Conservation (phyloP, 2,113 vertebrate genomes). For the Sander lucioperca region DNA sequence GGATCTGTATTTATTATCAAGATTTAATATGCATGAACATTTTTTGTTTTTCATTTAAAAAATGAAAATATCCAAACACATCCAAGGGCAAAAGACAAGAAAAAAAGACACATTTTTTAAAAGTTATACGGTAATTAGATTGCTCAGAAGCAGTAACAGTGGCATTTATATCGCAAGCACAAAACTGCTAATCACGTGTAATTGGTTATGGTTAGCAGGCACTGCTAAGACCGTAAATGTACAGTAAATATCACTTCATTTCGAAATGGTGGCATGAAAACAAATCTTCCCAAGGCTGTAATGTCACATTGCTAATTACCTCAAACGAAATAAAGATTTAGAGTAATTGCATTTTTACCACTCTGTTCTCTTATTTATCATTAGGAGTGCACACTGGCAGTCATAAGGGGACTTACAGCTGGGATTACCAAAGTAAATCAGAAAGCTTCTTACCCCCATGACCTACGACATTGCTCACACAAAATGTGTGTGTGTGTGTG, state of each 20-base stretch:
- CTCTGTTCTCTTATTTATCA: slow-evolving; percentile 55
- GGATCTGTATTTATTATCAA: slow-evolving; percentile 13
- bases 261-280: slow-evolving; percentile 23
- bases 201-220: slow-evolving; percentile 38
- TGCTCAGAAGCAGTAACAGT: background rate
- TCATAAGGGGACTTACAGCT: slow-evolving; percentile 68
- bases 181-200: slow-evolving; percentile 27
- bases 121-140: slow-evolving; percentile 5
- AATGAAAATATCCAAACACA: background rate
- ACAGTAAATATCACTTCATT: slow-evolving; percentile 54
- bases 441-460: slow-evolving; percentile 77
- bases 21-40: background rate
- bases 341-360: slow-evolving; percentile 72
- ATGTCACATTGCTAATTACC: slow-evolving; percentile 69
- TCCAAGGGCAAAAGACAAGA: background rate
- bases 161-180: slow-evolving; percentile 9
- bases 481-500: slow-evolving; percentile 9
- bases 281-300: slow-evolving; percentile 44
- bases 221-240: slow-evolving; percentile 17
- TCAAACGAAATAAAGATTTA: slow-evolving; percentile 73
- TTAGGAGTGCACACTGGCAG: slow-evolving; percentile 50
- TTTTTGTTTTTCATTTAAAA: background rate
- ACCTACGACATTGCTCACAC: slow-evolving; percentile 51
- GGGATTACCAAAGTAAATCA: slow-evolving; percentile 79
- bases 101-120: background rate